Evolutionary conservation across 2,113 vertebrate species (phyloP).

Genomic region (Macaca fascicularis): T2T-MFA8v1.1 NC_088377.1:5549001-5549500

Average conservation of each 20-base stretch:
- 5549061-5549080: too few species aligned
- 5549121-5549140: too few species aligned
- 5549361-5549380: rapidly evolving
- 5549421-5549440: neutral
- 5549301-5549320: rapidly evolving
- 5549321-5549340: rapidly evolving
- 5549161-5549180: too few species aligned
- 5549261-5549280: too few species aligned
- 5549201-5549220: neutral
- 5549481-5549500: neutral
- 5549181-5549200: too few species aligned
- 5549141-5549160: too few species aligned
- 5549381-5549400: rapidly evolving
- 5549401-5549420: rapidly evolving
- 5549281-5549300: rapidly evolving
- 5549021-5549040: rapidly evolving
- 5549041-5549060: too few species aligned
- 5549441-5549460: neutral
- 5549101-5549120: too few species aligned
- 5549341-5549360: neutral
- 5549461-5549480: neutral
- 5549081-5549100: too few species aligned
- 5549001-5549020: too few species aligned
- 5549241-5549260: neutral
- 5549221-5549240: rapidly evolving